Conservation (phyloP, 2,888 invertebrate genomes). For the Brachyptera putata region DNA sequence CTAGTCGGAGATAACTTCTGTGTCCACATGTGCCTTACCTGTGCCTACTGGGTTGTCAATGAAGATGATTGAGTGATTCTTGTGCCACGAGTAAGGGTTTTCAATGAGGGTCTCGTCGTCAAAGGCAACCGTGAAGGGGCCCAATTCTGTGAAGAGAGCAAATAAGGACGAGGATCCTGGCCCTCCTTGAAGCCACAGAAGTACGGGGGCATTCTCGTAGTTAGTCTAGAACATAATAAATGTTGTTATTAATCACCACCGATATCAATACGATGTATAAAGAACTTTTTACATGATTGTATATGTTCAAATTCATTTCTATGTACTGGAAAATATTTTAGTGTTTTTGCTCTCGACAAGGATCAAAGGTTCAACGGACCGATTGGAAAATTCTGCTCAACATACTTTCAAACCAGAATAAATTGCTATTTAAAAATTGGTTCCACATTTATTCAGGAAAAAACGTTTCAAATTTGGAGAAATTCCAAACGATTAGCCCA, state of each 20-base stretch:
- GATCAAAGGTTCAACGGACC: no score
- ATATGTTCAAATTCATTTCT: no score
- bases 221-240: conserved; percentile 10
- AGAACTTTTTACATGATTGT: no score
- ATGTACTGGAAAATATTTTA: neutral
- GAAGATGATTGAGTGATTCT: conserved; percentile 58
- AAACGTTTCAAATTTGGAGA: no score
- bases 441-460: no score
- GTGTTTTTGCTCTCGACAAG: no score
- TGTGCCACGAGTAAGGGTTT: conserved; percentile 57
- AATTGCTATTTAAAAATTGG: no score
- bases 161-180: conserved; percentile 56
- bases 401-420: no score
- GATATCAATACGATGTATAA: no score
- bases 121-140: conserved; percentile 54
- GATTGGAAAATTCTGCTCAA: no score
- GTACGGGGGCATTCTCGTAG: conserved; percentile 50
- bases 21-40: conserved; percentile 50
- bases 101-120: conserved; percentile 45
- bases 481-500: no score
- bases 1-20: no score
- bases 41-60: conserved; percentile 66
- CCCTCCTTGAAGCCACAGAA: conserved; percentile 58
- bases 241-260: neutral
- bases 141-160: conserved; percentile 59